Conservation (phyloP, 2,113 vertebrate genomes). For the Ctenomys sociabilis region DNA sequence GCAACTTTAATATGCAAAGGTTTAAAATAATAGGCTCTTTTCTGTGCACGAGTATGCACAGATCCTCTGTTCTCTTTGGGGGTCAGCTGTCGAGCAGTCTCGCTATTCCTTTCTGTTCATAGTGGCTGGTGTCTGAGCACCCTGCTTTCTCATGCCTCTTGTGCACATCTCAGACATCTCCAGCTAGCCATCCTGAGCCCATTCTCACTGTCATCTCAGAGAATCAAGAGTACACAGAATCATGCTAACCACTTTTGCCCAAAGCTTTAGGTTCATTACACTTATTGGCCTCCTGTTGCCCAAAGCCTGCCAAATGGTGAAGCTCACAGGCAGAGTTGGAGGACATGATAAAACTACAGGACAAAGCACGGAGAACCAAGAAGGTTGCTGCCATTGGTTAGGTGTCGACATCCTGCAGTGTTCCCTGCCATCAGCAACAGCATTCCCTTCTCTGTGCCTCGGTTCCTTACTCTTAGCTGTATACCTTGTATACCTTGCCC, state of each 20-base stretch:
- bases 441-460: background rate
- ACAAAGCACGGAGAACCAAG: background rate
- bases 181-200: background rate
- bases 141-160: background rate
- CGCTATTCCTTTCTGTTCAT: background rate
- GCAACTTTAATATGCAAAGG: background rate
- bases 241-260: background rate
- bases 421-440: background rate
- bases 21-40: conserved; percentile 3
- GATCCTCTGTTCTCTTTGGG: background rate
- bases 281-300: conserved; percentile 18
- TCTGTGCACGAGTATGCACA: background rate
- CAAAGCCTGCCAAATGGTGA: background rate
- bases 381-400: background rate
- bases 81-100: background rate
- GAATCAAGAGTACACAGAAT: background rate
- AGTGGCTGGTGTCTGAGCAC: background rate
- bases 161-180: background rate
- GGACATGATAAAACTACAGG: background rate
- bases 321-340: background rate
- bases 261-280: background rate
- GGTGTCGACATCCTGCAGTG: background rate
- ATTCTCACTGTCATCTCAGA: background rate
- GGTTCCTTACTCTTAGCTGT: background rate
- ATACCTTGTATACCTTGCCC: background rate